phyloP scores from a whole-genome alignment of 1,140 invertebrate species.

The Matsumurasca onukii region DNA sequence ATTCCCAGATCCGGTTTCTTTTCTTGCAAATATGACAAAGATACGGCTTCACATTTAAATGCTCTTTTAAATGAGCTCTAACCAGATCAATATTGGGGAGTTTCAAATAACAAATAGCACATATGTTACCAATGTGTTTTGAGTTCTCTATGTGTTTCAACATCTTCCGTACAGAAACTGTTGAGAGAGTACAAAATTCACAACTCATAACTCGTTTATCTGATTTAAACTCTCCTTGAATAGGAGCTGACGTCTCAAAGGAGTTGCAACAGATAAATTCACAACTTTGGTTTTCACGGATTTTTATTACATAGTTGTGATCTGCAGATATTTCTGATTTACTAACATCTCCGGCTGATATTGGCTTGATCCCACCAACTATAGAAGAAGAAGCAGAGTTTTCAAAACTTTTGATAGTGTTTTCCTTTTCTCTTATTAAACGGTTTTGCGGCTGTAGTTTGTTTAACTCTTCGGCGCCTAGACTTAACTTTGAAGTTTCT shows the following conservation, averaged over 20 bases:
- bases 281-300: too few species aligned
- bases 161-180: neutral
- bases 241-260: neutral
- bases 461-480: too few species aligned
- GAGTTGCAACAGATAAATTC: conserved; percentile 11
- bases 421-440: too few species aligned
- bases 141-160: neutral
- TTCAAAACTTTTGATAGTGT: too few species aligned
- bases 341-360: too few species aligned
- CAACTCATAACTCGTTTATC: neutral
- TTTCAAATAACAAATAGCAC: neutral
- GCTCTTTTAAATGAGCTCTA: neutral
- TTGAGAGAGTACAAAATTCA: conserved; percentile 2
- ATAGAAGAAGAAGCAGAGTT: too few species aligned
- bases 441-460: too few species aligned
- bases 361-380: too few species aligned
- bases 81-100: neutral
- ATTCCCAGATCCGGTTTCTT: neutral
- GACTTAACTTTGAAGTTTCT: too few species aligned
- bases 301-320: too few species aligned
- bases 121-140: neutral
- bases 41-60: conserved; percentile 4
- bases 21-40: conserved; percentile 13
- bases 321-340: too few species aligned
- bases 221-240: neutral